Evolutionary conservation across 2,797 vertebrate genomes (phyloP), one percentile per base, ranked within the genome.

Genomic region (Salarias fasciatus): DNA sequence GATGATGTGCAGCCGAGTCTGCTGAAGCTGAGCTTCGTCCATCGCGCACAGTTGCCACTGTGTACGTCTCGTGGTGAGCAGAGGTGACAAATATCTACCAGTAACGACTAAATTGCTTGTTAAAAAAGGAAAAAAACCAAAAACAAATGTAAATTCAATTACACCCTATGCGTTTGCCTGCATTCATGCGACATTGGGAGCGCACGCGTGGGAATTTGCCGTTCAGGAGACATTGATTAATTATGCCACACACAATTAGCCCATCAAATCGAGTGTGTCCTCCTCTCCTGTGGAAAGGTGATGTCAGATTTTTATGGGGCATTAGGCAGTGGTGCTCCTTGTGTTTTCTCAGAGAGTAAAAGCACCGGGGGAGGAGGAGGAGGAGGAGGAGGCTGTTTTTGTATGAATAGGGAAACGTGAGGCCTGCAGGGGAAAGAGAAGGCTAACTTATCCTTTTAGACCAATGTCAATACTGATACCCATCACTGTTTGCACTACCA

Each of bases 211-310:
- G 75, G 88, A 85, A 88, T 89, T 85, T 88, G 74, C 75, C 63
- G 78, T 91, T 92, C 88, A 85, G 88, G 79, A 91, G 88, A 89
- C 87, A 89, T 88, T 92, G 92, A 93, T 93, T 93, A 91, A 93
- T 93, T 93, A 92, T 90, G 89, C 88, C 87, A 90, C 89, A 90
- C 81, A 79, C 89, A 93, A 93, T 93, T 93, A 93, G 91, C 85
- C 86, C 81, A 79, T 92, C 89, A 91, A 92, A 93, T 93, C 52
- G 90, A 93, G 84, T 91, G 89, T 91, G 89, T 92, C 90, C 88
- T 93, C 89, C 88, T 89, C 89, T 89, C 84, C 88, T 69, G 82
- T 90, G 87, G 87, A 91, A 91, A 89, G 88, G 90, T 92, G 89
- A 91, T 92, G 92, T 92, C 89, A 92, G 87, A 88, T 86, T 85